Evolutionary conservation across 2,888 invertebrate genomes (phyloP), one percentile per base, ranked within the genome.

Genomic region (Odontocolon sp.): DNA sequence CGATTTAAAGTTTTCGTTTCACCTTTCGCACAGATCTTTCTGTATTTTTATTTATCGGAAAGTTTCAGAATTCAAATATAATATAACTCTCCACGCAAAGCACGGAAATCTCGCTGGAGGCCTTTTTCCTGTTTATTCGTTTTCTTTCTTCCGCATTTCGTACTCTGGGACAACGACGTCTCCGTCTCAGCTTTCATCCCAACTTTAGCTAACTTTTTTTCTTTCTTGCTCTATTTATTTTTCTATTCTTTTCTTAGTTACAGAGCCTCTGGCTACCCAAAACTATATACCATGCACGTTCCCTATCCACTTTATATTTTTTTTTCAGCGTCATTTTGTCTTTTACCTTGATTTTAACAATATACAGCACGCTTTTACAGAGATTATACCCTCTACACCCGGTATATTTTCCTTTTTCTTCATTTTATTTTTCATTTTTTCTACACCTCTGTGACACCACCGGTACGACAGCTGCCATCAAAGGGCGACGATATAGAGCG

Each of bases 381-480:
- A 23, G 23, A 11, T 26, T 40, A 2, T 8, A 26, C 28, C 23
- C 40, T 40, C 38, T 14, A n/a, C 42, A 5, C 42, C 3, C 38
- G n/a, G 11, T 38, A 38, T n/a, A 38, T 1, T 38, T 69, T 9
- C 36, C 26, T 56, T 33, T 36, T 6, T 11, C 31, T 26, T 33
- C 23, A 36, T 50, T 36, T 57, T 56, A 14, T 36, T 76, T 76
- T 69, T 54, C 68, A 33, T 63, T 61, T 66, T 72, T 69, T 64
- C 40, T 42, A 33, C 52, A 61, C 57, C 54, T 47, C 57, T 56
- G 52, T 68, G 75, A 75, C 68, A 76, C 67, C 52, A 36, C 61
- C 42, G 45, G 59, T 14, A 45, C 63, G 56, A 63, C 64, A 75
- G 69, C 69, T 69, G 64, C 50, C 40, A 69, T 69, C 57, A 69